Evolutionary conservation across 2,888 invertebrate genomes (phyloP).

Genomic region (Heteromyza rotundicornis): DNA sequence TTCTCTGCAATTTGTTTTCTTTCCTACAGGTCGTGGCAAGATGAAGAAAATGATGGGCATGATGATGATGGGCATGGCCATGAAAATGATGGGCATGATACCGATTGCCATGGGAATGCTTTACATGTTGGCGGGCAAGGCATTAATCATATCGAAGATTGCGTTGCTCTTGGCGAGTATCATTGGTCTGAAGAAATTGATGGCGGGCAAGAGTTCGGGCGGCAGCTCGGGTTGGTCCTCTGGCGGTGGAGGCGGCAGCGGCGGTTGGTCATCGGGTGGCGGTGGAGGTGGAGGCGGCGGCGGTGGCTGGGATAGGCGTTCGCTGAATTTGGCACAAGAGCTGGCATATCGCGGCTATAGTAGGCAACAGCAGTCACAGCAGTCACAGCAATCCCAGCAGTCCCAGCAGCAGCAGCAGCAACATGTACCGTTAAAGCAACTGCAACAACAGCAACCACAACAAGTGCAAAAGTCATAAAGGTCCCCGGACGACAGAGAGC

Average conservation of each 20-base stretch:
- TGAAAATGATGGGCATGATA: slow-evolving; percentile 83
- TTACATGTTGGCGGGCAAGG: slow-evolving; percentile 83
- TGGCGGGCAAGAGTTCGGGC: slow-evolving; percentile 71
- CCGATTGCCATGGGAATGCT: slow-evolving; percentile 81
- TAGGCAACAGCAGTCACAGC: slow-evolving; percentile 56
- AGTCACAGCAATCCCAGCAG: slow-evolving; percentile 35
- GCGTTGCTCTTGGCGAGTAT: slow-evolving; percentile 81
- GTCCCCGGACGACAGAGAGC: too few species aligned
- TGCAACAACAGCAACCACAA: too few species aligned
- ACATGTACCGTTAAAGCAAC: slow-evolving; percentile 35
- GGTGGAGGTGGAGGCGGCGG: slow-evolving; percentile 67
- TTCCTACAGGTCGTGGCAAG: slow-evolving; percentile 77
- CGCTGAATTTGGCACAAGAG: slow-evolving; percentile 68
- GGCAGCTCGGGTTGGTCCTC: slow-evolving; percentile 66
- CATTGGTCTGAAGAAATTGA: slow-evolving; percentile 81
- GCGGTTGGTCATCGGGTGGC: slow-evolving; percentile 57
- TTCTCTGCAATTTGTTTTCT: too few species aligned
- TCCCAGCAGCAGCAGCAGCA: slow-evolving; percentile 30
- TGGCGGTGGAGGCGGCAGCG: slow-evolving; percentile 53
- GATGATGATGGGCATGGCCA: slow-evolving; percentile 88
- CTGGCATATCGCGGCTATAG: slow-evolving; percentile 75
- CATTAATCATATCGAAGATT: slow-evolving; percentile 80
- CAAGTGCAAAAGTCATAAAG: too few species aligned
- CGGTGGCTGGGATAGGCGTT: slow-evolving; percentile 77
- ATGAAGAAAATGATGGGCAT: slow-evolving; percentile 92